Conservation (phyloP, 2,888 invertebrate species). For the Amorpha juglandis region DNA sequence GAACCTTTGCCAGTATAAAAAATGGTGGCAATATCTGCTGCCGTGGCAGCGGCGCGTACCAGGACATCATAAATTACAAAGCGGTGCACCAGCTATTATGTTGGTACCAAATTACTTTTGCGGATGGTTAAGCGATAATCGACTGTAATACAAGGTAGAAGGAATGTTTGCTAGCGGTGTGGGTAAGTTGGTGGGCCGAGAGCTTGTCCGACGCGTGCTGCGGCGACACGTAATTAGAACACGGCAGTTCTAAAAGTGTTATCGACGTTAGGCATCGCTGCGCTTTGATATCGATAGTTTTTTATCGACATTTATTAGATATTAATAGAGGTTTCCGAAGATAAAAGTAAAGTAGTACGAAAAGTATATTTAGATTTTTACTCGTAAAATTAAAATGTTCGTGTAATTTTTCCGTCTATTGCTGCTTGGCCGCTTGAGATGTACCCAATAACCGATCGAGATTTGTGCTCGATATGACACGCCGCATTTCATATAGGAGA, state of each 20-base stretch:
- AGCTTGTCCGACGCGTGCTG: slow-evolving; percentile 35
- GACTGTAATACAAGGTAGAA: neutral
- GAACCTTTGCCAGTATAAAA: neutral
- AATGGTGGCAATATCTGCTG: slow-evolving; percentile 24
- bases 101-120: slow-evolving; percentile 34
- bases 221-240: slow-evolving; percentile 50
- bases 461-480: no score
- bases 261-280: slow-evolving; percentile 34
- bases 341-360: no score
- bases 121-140: slow-evolving; percentile 10
- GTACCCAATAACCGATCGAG: no score
- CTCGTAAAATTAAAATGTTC: no score
- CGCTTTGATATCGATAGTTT: slow-evolving; percentile 17
- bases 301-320: slow-evolving; percentile 5
- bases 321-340: neutral
- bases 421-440: no score
- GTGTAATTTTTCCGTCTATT: no score
- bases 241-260: slow-evolving; percentile 38
- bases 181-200: slow-evolving; percentile 31
- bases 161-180: neutral
- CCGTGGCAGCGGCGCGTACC: slow-evolving; percentile 60
- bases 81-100: slow-evolving; percentile 45
- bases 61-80: slow-evolving; percentile 71
- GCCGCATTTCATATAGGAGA: no score
- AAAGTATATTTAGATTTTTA: no score